Conservation (phyloP, 1,140 invertebrate genomes). For the Pogonognathellus flavescens region DNA sequence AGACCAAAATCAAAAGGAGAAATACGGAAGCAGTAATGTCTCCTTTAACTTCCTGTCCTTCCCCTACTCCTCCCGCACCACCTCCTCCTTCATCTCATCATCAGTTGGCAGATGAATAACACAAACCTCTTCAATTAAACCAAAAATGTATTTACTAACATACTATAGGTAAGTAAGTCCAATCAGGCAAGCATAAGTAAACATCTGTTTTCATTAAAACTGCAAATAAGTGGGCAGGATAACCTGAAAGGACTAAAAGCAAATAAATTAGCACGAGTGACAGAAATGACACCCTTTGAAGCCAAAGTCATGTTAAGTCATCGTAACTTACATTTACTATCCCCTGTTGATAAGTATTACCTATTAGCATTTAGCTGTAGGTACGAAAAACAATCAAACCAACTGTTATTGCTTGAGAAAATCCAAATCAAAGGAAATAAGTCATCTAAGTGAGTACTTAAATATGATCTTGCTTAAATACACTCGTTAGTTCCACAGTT, state of each 20-base stretch:
- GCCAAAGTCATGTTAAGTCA: slow-evolving; percentile 4
- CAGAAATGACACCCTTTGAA: not conserved
- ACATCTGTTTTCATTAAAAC: slow-evolving; percentile 21
- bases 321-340: not conserved
- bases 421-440: slow-evolving; percentile 19
- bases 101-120: slow-evolving; percentile 59
- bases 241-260: not conserved
- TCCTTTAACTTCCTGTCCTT: slow-evolving; percentile 71
- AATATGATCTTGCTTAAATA: slow-evolving; percentile 19
- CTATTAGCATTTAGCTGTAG: no score
- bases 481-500: slow-evolving; percentile 28
- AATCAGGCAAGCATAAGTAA: slow-evolving; percentile 11
- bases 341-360: no score
- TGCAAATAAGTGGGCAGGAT: slow-evolving; percentile 24
- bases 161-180: slow-evolving; percentile 21
- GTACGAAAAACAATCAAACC: slow-evolving; percentile 7
- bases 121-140: slow-evolving; percentile 33
- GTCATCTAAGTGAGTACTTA: slow-evolving; percentile 3
- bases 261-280: not conserved
- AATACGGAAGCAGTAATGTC: slow-evolving; percentile 87
- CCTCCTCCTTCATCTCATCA: slow-evolving; percentile 57
- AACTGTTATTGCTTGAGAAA: slow-evolving; percentile 8
- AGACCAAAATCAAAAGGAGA: slow-evolving; percentile 94
- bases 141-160: slow-evolving; percentile 31
- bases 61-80: slow-evolving; percentile 64